Percentiles rank a stretch among this genome's conserved stretches.
Conservation (phyloP, 2,113 vertebrate species). For the Casuarius casuarius region DNA sequence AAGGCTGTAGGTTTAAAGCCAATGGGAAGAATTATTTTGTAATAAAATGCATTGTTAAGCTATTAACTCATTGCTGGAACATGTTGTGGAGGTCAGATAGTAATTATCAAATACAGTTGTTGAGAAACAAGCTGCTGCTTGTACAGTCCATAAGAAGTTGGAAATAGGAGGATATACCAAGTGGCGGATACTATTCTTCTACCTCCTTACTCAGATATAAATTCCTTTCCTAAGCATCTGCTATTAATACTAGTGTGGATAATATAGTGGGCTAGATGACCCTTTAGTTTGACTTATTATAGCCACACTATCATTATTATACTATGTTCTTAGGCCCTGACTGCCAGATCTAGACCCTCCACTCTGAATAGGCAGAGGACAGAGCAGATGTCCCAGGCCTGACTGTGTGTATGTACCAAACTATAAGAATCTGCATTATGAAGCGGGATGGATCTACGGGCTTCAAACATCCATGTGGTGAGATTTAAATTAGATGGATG, state of each 20-base stretch:
- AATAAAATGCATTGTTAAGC: conserved; percentile 16
- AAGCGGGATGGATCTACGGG: neutral
- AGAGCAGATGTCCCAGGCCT: neutral
- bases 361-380: neutral
- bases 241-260: neutral
- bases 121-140: neutral
- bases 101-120: conserved; percentile 10
- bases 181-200: neutral
- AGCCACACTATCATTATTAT: neutral
- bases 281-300: neutral
- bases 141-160: neutral
- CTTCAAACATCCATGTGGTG: neutral
- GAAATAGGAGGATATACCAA: neutral
- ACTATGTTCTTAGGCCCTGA: neutral
- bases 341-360: neutral
- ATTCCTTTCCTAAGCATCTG: neutral
- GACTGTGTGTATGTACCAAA: neutral
- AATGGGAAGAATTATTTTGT: neutral
- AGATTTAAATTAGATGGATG: neutral
- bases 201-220: neutral
- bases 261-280: neutral
- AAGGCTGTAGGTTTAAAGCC: neutral
- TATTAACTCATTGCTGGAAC: neutral
- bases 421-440: neutral
- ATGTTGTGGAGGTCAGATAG: neutral